Conservation (phyloP, 2,113 vertebrate genomes). For the Thomomys bottae region DNA sequence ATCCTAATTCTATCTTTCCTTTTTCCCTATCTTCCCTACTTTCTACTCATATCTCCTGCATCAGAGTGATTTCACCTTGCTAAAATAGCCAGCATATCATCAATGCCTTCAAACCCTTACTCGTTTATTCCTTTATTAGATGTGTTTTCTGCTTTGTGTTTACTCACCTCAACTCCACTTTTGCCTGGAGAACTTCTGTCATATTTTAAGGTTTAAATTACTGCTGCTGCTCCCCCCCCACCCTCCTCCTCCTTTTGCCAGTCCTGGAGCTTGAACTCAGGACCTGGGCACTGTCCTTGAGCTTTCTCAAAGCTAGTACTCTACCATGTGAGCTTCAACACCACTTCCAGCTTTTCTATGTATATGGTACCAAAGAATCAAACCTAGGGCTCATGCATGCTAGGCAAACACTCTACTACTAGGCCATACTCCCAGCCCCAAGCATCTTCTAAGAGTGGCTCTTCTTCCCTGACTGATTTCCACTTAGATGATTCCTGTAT, state of each 20-base stretch:
- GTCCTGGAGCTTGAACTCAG: too few species aligned
- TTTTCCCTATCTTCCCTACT: neutral
- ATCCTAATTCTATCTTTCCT: neutral
- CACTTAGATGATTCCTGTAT: neutral
- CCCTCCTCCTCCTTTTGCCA: too few species aligned
- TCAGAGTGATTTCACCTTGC: neutral
- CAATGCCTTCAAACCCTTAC: neutral
- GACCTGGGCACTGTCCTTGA: too few species aligned
- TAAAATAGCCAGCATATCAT: neutral
- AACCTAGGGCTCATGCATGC: too few species aligned
- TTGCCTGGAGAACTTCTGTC: neutral
- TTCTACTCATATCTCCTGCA: neutral
- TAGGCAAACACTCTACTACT: too few species aligned
- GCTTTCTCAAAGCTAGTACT: too few species aligned
- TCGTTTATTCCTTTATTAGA: neutral
- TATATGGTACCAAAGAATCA: too few species aligned
- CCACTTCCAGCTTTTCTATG: too few species aligned
- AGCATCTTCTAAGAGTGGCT: neutral
- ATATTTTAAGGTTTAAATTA: slow-evolving; percentile 33
- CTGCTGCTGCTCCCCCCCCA: too few species aligned
- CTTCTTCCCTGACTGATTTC: neutral
- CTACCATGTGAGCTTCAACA: too few species aligned
- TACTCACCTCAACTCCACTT: neutral
- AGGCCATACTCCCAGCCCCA: too few species aligned
- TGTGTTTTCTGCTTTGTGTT: neutral